Conservation (phyloP, 2,797 vertebrate genomes). For the Rhabdomys pumilio region DNA sequence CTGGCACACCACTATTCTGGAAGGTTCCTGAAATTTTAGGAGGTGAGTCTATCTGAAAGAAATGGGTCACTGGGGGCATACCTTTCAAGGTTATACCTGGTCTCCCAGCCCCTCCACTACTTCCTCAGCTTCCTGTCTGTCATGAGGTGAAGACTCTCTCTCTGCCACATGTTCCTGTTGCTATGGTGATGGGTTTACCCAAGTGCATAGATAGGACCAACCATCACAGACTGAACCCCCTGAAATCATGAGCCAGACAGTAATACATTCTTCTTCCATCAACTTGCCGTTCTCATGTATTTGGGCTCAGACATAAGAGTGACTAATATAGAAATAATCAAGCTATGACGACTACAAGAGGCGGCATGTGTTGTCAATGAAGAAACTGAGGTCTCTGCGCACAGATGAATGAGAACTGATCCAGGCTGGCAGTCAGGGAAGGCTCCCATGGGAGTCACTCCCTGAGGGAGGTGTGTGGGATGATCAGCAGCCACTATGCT, state of each 20-base stretch:
- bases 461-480: not conserved
- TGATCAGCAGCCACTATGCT: not conserved
- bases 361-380: fast-evolving
- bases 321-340: not conserved
- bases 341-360: fast-evolving
- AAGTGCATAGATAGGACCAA: too few relatives aligned
- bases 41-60: not conserved
- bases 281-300: not conserved
- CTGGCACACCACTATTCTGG: not conserved
- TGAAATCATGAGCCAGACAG: not conserved
- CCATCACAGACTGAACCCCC: not conserved
- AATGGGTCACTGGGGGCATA: not conserved
- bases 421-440: not conserved
- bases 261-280: not conserved
- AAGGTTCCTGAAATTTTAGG: not conserved
- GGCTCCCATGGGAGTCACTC: not conserved
- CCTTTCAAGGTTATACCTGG: not conserved
- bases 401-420: not conserved
- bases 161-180: not conserved
- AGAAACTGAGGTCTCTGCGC: fast-evolving
- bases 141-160: not conserved
- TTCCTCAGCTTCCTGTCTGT: not conserved
- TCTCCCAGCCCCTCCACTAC: not conserved
- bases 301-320: not conserved
- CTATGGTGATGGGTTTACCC: not conserved